Evolutionary conservation across 2,113 vertebrate genomes (phyloP), one percentile per base, ranked within the genome.

Genomic region (Rhea pennata): DNA sequence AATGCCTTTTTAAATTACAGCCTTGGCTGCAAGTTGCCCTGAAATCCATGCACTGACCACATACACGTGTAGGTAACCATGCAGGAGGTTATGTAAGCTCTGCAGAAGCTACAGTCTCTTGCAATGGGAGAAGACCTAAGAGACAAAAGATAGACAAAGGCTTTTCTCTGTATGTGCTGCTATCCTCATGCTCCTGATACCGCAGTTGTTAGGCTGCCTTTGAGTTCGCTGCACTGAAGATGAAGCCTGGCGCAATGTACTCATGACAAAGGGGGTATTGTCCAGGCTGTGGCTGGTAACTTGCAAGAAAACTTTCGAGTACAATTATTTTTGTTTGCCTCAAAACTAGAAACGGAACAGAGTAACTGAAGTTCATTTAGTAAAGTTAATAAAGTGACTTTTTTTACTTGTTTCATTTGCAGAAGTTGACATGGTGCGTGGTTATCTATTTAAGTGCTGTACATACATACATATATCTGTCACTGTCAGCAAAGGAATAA

Each of bases 41-140:
- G 2, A 70, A 31, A 56, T 51, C 77, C 24, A 26, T 73, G 61
- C 73, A 48, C 19, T 54, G 62, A 61, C 53, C 33, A 9, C 9
- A 3, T 26, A 4, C 14, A 2, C 61, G n/a, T 0, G 0, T 61
- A 58, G 39, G 15, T 61, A 44, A 72, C 15, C 42, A 6, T 5
- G 7, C 20, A 3, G 42, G 82, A 67, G 19, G 26, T n/a, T 53
- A 8, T 50, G 2, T 61, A 36, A 76, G 53, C 17, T 82, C 31
- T 58, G 44, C 48, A 61, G 73, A 27, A 27, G 10, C 6, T 73
- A 24, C 46, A 65, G 42, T 66, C n/a, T 92, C 12, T 74, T 39
- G 42, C 75, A 81, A 19, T 42, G 71, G n/a, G 27, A 77, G 75
- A 27, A 70, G 42, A 59, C 46, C 48, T 12, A 76, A 78, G n/a